These are phyloP conservation scores for Calypte anna DNA, from an alignment of 2,113 vertebrate species.

Conservation along the genomic window DNA sequence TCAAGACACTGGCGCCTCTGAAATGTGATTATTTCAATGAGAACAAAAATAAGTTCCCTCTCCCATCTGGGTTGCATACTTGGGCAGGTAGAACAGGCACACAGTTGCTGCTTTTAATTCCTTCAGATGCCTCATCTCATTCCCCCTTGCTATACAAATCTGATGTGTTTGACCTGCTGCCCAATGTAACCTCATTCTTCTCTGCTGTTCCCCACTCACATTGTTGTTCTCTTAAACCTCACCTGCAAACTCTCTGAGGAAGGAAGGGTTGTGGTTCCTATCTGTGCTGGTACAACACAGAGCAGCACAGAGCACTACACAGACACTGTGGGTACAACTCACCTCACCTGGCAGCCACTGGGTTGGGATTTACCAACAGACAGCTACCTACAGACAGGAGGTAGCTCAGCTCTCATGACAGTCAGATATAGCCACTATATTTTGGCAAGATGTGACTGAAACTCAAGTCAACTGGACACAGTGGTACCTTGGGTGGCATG, in stretches of 20 bases:
- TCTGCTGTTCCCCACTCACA: background rate
- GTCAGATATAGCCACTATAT: background rate
- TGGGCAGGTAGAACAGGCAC: background rate
- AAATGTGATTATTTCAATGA: background rate
- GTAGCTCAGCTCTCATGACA: background rate
- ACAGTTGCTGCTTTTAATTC: background rate
- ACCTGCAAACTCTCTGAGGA: background rate
- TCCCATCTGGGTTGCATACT: background rate
- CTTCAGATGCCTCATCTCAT: background rate
- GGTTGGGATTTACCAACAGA: background rate
- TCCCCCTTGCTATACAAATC: background rate
- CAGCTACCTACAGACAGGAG: background rate
- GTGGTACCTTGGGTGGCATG: background rate
- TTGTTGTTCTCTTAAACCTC: background rate
- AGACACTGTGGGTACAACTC: accelerated
- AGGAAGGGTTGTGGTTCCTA: background rate
- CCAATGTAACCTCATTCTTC: background rate
- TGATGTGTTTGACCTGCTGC: background rate
- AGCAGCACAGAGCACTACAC: background rate
- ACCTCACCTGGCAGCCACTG: background rate
- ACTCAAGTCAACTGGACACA: background rate
- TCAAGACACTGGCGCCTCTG: background rate
- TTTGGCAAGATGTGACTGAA: background rate
- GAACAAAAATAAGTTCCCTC: background rate
- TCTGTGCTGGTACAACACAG: background rate